phyloP scores from a whole-genome alignment of 2,888 invertebrate species.

The Idaea biselata region DNA sequence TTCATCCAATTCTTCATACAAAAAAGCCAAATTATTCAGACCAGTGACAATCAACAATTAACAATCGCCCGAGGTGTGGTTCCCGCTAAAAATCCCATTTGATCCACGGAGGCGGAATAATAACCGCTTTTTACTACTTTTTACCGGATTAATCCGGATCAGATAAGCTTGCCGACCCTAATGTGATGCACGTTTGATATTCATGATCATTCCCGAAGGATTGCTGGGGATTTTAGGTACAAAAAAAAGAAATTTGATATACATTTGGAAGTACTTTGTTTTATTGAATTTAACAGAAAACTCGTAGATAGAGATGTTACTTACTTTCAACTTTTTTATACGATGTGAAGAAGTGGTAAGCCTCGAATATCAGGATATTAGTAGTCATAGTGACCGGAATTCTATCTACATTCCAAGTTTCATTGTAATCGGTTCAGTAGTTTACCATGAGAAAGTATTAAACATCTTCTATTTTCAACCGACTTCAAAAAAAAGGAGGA shows the following conservation, averaged over 20 bases:
- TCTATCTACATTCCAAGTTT: too few species aligned
- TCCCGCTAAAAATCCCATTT: constrained; percentile 72
- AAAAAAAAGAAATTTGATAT: constrained; percentile 25
- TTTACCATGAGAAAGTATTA: too few species aligned
- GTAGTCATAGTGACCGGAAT: too few species aligned
- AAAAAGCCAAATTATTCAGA: constrained; percentile 44
- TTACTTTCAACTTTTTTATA: too few species aligned
- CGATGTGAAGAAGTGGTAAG: too few species aligned
- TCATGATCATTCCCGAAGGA: constrained; percentile 63
- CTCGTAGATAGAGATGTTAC: too few species aligned
- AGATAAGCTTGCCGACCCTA: constrained; percentile 58
- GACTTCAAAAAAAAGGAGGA: too few species aligned
- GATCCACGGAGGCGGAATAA: constrained; percentile 70
- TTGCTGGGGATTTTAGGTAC: constrained; percentile 44
- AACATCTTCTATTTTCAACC: too few species aligned
- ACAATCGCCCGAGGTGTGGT: constrained; percentile 71
- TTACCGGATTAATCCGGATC: constrained; percentile 76
- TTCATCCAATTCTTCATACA: neutral
- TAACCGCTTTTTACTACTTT: constrained; percentile 77
- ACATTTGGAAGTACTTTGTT: neutral
- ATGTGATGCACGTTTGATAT: constrained; percentile 72
- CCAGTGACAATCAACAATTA: constrained; percentile 48
- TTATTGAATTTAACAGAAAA: neutral
- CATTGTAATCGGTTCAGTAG: too few species aligned
- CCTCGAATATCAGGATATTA: too few species aligned